phyloP scores from a whole-genome alignment of 2,888 invertebrate genomes.

The Dolichopus griseipennis region DNA sequence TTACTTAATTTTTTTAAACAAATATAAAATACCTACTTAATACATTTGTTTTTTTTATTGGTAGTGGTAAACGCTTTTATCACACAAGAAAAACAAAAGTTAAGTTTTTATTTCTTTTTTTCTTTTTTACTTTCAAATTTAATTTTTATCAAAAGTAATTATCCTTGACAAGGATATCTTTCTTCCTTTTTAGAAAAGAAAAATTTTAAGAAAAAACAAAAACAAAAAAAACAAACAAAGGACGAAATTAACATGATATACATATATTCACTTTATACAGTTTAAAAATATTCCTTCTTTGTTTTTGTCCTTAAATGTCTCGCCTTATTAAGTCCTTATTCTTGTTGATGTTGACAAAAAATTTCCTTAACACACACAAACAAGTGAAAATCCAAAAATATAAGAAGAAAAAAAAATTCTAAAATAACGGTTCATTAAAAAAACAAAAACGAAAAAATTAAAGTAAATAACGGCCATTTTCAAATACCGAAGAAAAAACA shows the following conservation, averaged over 20 bases:
- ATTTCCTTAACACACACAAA: too few species aligned
- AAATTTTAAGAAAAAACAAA: background rate
- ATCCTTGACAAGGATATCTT: background rate
- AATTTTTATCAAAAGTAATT: background rate
- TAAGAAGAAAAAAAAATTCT: too few species aligned
- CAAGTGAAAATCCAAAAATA: too few species aligned
- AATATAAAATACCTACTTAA: too few species aligned
- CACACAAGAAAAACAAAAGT: too few species aligned
- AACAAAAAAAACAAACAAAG: background rate
- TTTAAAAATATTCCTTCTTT: background rate
- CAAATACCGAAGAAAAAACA: background rate
- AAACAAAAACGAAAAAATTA: background rate
- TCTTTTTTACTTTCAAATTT: background rate
- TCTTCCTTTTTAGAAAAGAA: too few species aligned
- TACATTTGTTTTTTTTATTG: too few species aligned
- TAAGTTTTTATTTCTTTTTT: too few species aligned
- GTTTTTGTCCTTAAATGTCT: background rate
- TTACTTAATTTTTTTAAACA: too few species aligned
- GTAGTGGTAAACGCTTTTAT: too few species aligned
- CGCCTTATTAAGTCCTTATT: conserved; percentile 2
- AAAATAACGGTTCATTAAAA: too few species aligned
- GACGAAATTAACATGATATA: background rate
- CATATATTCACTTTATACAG: background rate
- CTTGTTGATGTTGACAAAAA: background rate
- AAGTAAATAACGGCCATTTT: background rate